Evolutionary conservation across 1,140 invertebrate genomes (phyloP).

Genomic region (Micrasema longulum): DNA sequence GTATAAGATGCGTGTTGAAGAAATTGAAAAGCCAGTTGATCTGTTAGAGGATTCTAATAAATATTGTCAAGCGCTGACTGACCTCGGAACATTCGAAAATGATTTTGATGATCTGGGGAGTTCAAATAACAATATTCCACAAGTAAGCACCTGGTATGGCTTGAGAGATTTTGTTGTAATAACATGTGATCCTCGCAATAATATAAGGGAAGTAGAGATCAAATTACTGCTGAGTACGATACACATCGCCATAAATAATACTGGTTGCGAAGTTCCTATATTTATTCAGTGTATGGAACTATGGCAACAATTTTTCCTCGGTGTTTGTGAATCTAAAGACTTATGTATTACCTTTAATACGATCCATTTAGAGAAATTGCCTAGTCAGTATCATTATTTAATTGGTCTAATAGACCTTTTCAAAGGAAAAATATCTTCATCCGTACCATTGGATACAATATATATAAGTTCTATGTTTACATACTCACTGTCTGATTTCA

Average conservation of each 20-base stretch:
- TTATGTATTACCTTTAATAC: conserved; percentile 87
- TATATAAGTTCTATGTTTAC: conserved; percentile 85
- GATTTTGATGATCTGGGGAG: conserved; percentile 75
- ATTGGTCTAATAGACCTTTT: conserved; percentile 83
- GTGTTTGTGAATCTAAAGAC: conserved; percentile 80
- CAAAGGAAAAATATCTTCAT: conserved; percentile 80
- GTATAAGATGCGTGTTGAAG: conserved; percentile 62
- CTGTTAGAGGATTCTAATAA: conserved; percentile 57
- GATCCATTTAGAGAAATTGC: conserved; percentile 85
- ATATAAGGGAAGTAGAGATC: conserved; percentile 79
- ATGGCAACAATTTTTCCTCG: conserved; percentile 86
- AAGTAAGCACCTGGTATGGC: conserved; percentile 81
- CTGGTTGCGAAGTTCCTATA: conserved; percentile 83
- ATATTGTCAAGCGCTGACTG: conserved; percentile 65
- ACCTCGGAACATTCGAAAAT: conserved; percentile 75
- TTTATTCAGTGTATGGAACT: conserved; percentile 88
- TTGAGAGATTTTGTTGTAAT: conserved; percentile 87
- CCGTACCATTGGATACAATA: conserved; percentile 73
- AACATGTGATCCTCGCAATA: conserved; percentile 73
- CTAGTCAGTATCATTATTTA: conserved; percentile 85
- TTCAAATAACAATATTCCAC: conserved; percentile 67
- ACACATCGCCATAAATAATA: conserved; percentile 86
- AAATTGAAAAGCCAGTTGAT: conserved; percentile 57
- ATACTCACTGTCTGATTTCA: conserved; percentile 80
- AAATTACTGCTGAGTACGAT: conserved; percentile 89